Evolutionary conservation across 1,140 invertebrate genomes (phyloP).

Genomic region (Mercenaria mercenaria): DNA sequence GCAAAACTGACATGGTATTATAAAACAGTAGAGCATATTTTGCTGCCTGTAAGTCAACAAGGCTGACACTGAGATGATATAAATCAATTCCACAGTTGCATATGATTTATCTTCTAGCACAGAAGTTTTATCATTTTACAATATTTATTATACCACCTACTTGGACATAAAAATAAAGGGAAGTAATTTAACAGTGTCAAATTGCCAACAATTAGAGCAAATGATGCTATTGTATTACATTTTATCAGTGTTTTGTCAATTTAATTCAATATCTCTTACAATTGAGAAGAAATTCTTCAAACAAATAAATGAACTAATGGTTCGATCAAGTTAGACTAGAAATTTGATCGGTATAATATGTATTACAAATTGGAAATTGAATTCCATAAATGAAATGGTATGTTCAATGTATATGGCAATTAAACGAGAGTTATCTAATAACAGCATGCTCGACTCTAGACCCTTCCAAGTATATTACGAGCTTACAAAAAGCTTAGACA

Average conservation of each 20-base stretch:
- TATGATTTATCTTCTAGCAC: no score
- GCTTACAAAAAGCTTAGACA: no score
- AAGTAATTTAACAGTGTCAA: constrained; percentile 1
- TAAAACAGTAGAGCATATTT: no score
- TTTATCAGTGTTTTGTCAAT: not conserved
- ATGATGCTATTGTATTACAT: constrained; percentile 15
- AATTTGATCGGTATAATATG: not conserved
- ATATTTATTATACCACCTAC: constrained; percentile 24
- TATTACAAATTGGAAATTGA: not conserved
- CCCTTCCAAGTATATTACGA: no score
- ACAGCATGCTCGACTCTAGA: no score
- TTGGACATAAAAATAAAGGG: not conserved
- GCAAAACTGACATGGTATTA: no score
- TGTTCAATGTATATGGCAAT: no score
- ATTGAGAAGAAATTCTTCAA: not conserved
- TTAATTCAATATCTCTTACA: not conserved
- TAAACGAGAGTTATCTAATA: no score
- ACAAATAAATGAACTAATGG: not conserved
- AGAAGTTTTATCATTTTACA: not conserved
- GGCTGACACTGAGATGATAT: no score
- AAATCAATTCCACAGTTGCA: no score
- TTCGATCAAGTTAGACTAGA: no score
- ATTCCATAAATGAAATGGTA: not conserved
- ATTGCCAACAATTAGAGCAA: not conserved
- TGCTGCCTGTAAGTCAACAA: no score